Evolutionary conservation across 2,113 vertebrate species (phyloP), one percentile per base, ranked within the genome.

Genomic region (Muntiacus reevesi): DNA sequence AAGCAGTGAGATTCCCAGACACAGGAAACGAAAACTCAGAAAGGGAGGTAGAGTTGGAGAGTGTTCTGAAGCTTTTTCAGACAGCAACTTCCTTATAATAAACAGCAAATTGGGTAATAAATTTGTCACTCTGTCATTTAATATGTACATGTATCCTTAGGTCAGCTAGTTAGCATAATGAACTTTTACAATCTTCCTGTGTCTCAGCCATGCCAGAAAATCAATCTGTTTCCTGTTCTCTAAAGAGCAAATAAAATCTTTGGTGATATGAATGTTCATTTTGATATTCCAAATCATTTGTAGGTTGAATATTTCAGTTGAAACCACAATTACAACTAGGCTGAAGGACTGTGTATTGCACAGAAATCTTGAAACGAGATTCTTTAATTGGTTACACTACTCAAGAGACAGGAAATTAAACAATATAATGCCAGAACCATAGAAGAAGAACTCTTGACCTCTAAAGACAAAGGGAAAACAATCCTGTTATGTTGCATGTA

Each of bases 1-100:
- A 91, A 81, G 96, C 96, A 97, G 19, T n/a, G 95, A 97, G 93
- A 84, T 96, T 98, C 97, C 97, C 98, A 98, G 98, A 98, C 98
- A 98, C 98, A 98, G 98, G 98, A 98, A 98, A 95, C 27, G 87
- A 95, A 79, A 91, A 98, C 95, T 86, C 96, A 97, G 95, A 95
- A 95, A 74, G 94, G 94, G 98, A 97, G 98, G 97, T 81, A 93
- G 93, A 91, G 84, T 50, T 94, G 96, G 98, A 97, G 60, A 93
- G 91, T 74, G 83, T 57, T 98, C 97, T 97, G 96, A 98, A 97
- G 93, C 50, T 96, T 97, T 97, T 88, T 93, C 97, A 98, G 98
- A 98, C 98, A 96, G 97, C 93, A 87, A 96, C 96, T 98, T 98
- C 96, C 96, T 97, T 60, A 85, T 52, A 97, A 92, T 84, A 79